phyloP scores from a whole-genome alignment of 1,140 invertebrate species.

The Asobara japonica region DNA sequence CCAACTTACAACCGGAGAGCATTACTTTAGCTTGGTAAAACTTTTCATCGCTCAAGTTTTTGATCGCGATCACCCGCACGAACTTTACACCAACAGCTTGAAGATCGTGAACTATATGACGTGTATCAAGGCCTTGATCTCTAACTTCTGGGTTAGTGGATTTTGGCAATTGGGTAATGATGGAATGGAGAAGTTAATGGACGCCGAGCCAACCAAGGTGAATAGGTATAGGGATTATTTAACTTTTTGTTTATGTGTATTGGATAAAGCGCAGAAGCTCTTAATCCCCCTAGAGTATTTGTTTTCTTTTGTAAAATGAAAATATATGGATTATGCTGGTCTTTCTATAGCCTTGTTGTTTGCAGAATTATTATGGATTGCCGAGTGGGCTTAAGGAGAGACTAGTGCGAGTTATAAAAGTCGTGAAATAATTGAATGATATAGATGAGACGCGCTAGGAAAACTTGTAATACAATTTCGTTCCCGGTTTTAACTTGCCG shows the following conservation, averaged over 20 bases:
- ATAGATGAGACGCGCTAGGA: too few species aligned
- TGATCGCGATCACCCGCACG: constrained; percentile 24
- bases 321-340: too few species aligned
- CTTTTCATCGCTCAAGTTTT: constrained; percentile 19
- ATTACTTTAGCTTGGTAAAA: constrained; percentile 7
- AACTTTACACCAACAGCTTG: constrained; percentile 17
- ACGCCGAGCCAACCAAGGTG: neutral
- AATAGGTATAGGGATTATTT: neutral
- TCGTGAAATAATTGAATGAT: too few species aligned
- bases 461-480: too few species aligned
- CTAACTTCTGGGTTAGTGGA: neutral
- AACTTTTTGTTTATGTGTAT: neutral
- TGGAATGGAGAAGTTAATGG: neutral
- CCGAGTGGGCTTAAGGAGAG: too few species aligned
- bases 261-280: neutral
- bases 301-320: too few species aligned
- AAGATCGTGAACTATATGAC: constrained; percentile 28
- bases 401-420: too few species aligned
- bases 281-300: too few species aligned
- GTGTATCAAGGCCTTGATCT: constrained; percentile 22
- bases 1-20: neutral
- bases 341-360: too few species aligned
- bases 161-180: neutral
- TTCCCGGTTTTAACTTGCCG: too few species aligned
- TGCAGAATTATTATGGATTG: too few species aligned